phyloP scores from a whole-genome alignment of 1,140 invertebrate genomes.

The Drosophila equinoxialis region DNA sequence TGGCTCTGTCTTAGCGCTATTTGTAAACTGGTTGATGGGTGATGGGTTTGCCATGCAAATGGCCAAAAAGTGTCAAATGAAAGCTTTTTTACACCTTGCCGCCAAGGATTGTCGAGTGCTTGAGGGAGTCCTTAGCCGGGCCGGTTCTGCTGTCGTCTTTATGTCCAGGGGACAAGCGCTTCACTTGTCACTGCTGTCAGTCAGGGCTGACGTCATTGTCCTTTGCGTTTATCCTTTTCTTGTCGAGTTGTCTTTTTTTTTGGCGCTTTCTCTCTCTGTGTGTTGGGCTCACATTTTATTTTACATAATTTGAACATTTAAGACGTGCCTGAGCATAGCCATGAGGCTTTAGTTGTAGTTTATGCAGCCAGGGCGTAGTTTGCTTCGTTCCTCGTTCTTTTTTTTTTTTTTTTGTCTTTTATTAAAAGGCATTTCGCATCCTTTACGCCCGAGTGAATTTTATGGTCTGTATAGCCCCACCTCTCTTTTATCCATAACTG shows the following conservation, averaged over 20 bases:
- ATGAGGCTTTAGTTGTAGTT: slow-evolving; percentile 78
- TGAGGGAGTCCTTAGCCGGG: slow-evolving; percentile 41
- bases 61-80: slow-evolving; percentile 51
- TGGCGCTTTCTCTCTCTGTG: not conserved
- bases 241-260: slow-evolving; percentile 5
- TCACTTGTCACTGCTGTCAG: slow-evolving; percentile 57
- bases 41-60: slow-evolving; percentile 53
- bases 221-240: slow-evolving; percentile 41
- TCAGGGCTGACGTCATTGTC: slow-evolving; percentile 74
- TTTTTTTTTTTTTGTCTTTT: slow-evolving; percentile 47
- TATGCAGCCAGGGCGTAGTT: slow-evolving; percentile 55
- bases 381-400: slow-evolving; percentile 19
- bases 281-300: slow-evolving; percentile 73
- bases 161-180: slow-evolving; percentile 12
- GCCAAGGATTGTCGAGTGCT: slow-evolving; percentile 59
- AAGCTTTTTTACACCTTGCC: slow-evolving; percentile 73
- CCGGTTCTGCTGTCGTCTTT: not conserved
- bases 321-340: slow-evolving; percentile 78
- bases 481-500: slow-evolving; percentile 12
- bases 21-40: not conserved
- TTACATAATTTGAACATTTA: slow-evolving; percentile 82
- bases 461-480: slow-evolving; percentile 37
- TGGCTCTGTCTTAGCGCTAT: slow-evolving; percentile 1
- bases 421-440: slow-evolving; percentile 74
- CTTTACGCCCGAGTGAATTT: slow-evolving; percentile 78